These are phyloP conservation scores for Cynoglossus semilaevis DNA, from an alignment of 2,113 vertebrate species.

Conservation along the genomic window DNA sequence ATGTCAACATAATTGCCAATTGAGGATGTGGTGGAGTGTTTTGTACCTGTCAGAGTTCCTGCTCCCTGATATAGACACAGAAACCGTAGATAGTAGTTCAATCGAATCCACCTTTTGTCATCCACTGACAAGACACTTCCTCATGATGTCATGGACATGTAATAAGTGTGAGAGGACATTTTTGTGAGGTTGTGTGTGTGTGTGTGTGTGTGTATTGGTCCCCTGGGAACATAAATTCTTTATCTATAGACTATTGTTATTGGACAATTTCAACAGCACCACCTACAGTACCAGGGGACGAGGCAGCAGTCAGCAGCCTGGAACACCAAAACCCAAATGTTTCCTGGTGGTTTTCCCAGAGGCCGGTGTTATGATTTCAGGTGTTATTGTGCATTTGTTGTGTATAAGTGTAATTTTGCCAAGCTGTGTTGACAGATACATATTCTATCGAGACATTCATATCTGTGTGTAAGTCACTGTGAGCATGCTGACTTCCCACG, in stretches of 20 bases:
- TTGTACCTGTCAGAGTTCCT: constrained; percentile 65
- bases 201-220: constrained; percentile 30
- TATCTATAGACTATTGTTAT: constrained; percentile 61
- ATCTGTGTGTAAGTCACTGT: constrained; percentile 75
- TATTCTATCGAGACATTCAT: constrained; percentile 75
- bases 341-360: constrained; percentile 40
- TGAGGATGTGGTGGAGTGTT: constrained; percentile 60
- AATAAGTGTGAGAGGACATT: constrained; percentile 42
- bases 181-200: constrained; percentile 41
- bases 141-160: constrained; percentile 47
- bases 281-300: constrained; percentile 17
- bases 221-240: constrained; percentile 51
- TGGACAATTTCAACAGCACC: constrained; percentile 35
- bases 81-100: constrained; percentile 23
- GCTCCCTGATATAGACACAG: constrained; percentile 39
- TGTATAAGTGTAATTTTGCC: constrained; percentile 77
- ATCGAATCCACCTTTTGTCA: constrained; percentile 28
- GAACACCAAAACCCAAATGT: constrained; percentile 26
- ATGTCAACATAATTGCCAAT: constrained; percentile 69
- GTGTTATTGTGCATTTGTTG: constrained; percentile 75
- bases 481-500: constrained; percentile 75
- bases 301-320: constrained; percentile 8
- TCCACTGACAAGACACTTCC: constrained; percentile 32
- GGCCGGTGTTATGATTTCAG: constrained; percentile 65
- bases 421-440: constrained; percentile 71